Evolutionary conservation across 2,797 vertebrate species (phyloP), one percentile per base, ranked within the genome.

Genomic region (Cyclura pinguis): DNA sequence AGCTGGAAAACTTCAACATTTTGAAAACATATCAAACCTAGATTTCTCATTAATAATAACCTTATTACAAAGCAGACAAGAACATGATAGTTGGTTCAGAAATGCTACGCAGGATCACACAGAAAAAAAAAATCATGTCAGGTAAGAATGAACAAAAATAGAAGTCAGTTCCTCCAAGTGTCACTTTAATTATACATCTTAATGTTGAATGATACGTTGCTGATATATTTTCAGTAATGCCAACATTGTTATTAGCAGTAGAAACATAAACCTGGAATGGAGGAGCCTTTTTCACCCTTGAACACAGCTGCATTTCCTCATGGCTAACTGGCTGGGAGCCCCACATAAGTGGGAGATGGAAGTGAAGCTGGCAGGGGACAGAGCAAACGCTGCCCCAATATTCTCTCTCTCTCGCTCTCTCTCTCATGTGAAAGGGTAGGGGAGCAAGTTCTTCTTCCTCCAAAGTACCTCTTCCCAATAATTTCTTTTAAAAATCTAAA

Each of bases 121-220:
- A 76, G 82, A 18, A 62, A 69, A 13, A 69, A 13, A 2, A 50
- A 22, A 57, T 73, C 0, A 87, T n/a, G 57, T 80, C 47, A 91
- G 55, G 38, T 0, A 88, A 89, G 77, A 92, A 87, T 18, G 4
- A 80, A 50, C 35, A 74, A 90, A 27, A 92, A 86, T 52, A 84
- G 1, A 89, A 74, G 86, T 38, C 5, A 93, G 42, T 83, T 52
- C 64, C 76, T 47, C 86, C 6, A 78, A 78, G 76, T 50, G 24
- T 76, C 93, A 89, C 77, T 9, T 0, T 35, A 42, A 78, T 83
- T 73, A 82, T 47, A 59, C 85, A 80, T 10, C 9, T 76, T 38
- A 42, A 0, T 50, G 2, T 3, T 74, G 16, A 64, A 64, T 0
- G 69, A 27, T 20, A 74, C 81, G 67, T 47, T 5, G 59, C 0